Base-by-base conservation (phyloP, 1,140 invertebrate species). In the Drosophila azteca region DNA sequence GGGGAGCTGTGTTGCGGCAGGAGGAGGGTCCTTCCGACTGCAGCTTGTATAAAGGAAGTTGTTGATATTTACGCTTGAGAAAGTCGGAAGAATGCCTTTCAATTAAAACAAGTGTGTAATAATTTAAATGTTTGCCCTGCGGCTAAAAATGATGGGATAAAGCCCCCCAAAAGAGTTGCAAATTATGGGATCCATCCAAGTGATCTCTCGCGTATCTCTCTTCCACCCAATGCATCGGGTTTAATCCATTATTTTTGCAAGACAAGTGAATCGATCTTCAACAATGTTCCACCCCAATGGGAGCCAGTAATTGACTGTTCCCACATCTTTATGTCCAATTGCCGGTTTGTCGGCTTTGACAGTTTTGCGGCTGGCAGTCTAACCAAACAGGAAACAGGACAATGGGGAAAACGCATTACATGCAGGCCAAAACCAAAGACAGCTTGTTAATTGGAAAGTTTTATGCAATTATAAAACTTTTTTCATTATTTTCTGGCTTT, bases 381-480 rank as follows among this genome's bases (percentile, higher is more conserved):
- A 51, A 11, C 67, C 13, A 41, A 41, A 51, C 52, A 26, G 22
- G 11, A 15, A 68, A 45, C 35, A 41, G 35, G 1, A 51, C 24
- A 60, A 15, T 44, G 11, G 35, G 11, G 11, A 22, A 43, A 50
- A 73, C 68, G 48, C 51, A 58, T 48, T 57, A 57, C 69, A 74
- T 61, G 58, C 71, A 66, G 61, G 39, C 46, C 52, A 62, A 79
- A 74, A 81, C 78, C 82, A 78, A 74, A 81, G 82, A 80, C 82
- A 81, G 82, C 82, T 73, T 87, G 82, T 87, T 87, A 87, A 87
- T 87, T 87, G 82, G 82, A 87, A 87, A 87, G 82, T 87, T 87
- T 78, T 65, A 88, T 87, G 82, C 82, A 87, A 87, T 87, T 87
- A 87, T 88, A 87, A 85, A 87, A 87, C 65, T 88, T 87, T 87